These are phyloP conservation scores for Helleia helle DNA, from an alignment of 2,888 invertebrate genomes.

Conservation along the genomic window DNA sequence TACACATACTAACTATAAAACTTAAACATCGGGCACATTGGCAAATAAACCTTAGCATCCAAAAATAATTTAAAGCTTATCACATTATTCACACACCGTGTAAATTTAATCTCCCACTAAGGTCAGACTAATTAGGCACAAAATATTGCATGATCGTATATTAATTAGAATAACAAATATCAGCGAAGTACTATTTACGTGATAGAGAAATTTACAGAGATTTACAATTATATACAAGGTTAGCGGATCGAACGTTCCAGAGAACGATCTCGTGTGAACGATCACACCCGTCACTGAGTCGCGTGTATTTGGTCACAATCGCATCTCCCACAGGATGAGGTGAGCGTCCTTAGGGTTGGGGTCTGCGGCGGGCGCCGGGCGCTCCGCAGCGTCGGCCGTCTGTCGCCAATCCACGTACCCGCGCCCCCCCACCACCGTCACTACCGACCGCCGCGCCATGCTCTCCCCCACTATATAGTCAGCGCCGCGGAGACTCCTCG, in stretches of 20 bases:
- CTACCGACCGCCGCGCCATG: slow-evolving; percentile 80
- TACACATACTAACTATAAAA: slow-evolving; percentile 30
- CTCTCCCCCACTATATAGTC: slow-evolving; percentile 57
- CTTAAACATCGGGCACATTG: slow-evolving; percentile 39
- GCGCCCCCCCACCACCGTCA: slow-evolving; percentile 90
- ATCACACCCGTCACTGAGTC: slow-evolving; percentile 1
- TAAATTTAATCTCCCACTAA: slow-evolving; percentile 31
- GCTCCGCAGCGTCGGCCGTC: slow-evolving; percentile 76
- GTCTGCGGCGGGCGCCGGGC: slow-evolving; percentile 72
- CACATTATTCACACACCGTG: slow-evolving; percentile 46
- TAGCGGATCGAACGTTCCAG: not conserved
- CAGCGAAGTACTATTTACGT: slow-evolving; percentile 13
- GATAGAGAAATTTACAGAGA: slow-evolving; percentile 33
- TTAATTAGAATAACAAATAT: slow-evolving; percentile 17
- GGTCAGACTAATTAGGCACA: slow-evolving; percentile 13
- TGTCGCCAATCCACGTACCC: slow-evolving; percentile 92
- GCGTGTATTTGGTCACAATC: slow-evolving; percentile 42
- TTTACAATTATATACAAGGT: slow-evolving; percentile 28
- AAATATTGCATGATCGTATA: slow-evolving; percentile 22
- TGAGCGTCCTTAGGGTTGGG: slow-evolving; percentile 90
- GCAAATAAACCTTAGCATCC: slow-evolving; percentile 35
- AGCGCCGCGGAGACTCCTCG: slow-evolving; percentile 51
- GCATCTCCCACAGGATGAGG: slow-evolving; percentile 89
- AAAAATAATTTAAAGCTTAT: slow-evolving; percentile 72
- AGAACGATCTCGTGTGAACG: slow-evolving; percentile 1